Evolutionary conservation across 1,140 invertebrate species (phyloP), one percentile per base, ranked within the genome.

Genomic region (Melanaphis sacchari): DNA sequence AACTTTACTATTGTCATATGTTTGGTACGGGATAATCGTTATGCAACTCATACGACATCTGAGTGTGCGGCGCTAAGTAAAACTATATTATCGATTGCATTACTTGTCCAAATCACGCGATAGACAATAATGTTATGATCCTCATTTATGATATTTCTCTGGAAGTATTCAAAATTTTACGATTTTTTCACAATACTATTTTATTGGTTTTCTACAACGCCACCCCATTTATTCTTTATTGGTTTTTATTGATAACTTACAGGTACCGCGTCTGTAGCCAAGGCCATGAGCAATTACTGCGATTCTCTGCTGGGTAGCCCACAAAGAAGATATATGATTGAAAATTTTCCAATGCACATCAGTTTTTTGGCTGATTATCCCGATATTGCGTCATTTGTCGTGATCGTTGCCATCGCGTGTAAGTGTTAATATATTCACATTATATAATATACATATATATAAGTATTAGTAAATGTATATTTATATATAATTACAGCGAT

Each of bases 221-320:
- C 54, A 52, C n/a, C n/a, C 31, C 2, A 1, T 21, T 66, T n/a
- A 5, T 66, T 36, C 5, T 4, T n/a, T 21, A n/a, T n/a, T n/a
- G 1, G 15, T 18, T 66, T 66, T 66, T 18, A n/a, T 66, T 66
- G 31, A 6, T 76, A 4, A 6, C 6, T 4, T 8, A 1, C 38
- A 93, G 96, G 96, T 59, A 96, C 97, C 9, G 97, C 97, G 5
- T 97, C 97, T 94, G 97, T 98, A 43, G 97, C 97, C 0, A 96
- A 97, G 94, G 97, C 97, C 0, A 96, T 97, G 94, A 97, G 97
- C 95, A 96, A 96, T 26, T 97, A 98, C 94, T 95, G 98, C 36
- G 97, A 98, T 94, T 95, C 96, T 3, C 94, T 98, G 18, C 95
- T 96, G 36, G 95, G 96, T 94, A 95, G 96, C 52, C 95, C 95